These are phyloP conservation scores for Agrilus cyanescens DNA, from an alignment of 2,888 invertebrate species.

Conservation along the genomic window DNA sequence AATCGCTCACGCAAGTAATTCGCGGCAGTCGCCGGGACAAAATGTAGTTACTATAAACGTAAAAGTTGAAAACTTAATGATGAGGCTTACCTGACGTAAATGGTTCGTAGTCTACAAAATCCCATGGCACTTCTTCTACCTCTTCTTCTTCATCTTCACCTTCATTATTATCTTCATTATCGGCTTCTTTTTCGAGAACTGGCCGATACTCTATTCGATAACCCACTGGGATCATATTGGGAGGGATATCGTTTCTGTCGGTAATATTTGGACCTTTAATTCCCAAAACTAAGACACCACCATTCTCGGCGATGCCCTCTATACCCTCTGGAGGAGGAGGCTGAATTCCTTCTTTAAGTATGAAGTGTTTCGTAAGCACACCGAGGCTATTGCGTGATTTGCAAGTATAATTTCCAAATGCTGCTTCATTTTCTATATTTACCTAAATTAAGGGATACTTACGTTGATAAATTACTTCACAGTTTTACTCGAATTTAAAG, in stretches of 20 bases:
- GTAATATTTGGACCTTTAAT: constrained; percentile 22
- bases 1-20: too few relatives aligned
- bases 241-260: constrained; percentile 16
- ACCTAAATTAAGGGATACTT: constrained; percentile 22
- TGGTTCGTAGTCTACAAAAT: background rate
- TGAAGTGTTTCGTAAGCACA: constrained; percentile 37
- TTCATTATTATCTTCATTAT: constrained; percentile 6
- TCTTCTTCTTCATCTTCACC: constrained; percentile 7
- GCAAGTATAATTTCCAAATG: constrained; percentile 43
- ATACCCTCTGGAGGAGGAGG: constrained; percentile 38
- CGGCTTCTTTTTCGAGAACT: constrained; percentile 10
- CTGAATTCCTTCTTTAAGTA: constrained; percentile 40
- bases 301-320: constrained; percentile 21
- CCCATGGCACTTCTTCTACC: background rate
- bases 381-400: constrained; percentile 41
- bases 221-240: constrained; percentile 25
- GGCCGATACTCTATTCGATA: constrained; percentile 24
- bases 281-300: constrained; percentile 23
- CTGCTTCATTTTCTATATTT: constrained; percentile 25
- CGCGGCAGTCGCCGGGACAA: too few relatives aligned
- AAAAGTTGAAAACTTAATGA: background rate
- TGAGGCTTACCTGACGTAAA: background rate
- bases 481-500: too few relatives aligned
- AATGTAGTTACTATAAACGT: too few relatives aligned
- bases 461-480: background rate